Evolutionary conservation across 1,140 invertebrate genomes (phyloP).

Genomic region (Oryzaephilus surinamensis): DNA sequence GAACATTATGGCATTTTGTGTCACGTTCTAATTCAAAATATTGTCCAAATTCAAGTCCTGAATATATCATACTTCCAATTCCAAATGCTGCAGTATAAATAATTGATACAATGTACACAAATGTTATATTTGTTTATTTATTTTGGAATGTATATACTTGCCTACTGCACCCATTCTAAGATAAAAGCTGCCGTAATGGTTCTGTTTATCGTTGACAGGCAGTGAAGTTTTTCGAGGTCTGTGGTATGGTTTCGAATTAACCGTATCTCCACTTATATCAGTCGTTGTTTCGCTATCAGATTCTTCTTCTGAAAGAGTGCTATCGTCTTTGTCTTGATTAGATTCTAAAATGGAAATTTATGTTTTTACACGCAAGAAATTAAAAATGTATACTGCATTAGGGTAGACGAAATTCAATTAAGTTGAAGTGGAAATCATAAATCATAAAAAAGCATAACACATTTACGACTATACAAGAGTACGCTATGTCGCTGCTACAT

Average conservation of each 20-base stretch:
- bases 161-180: constrained; percentile 85
- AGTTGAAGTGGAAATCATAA: neutral
- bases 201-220: constrained; percentile 42
- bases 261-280: constrained; percentile 39
- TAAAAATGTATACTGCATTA: too few species aligned
- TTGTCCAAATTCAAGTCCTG: constrained; percentile 86
- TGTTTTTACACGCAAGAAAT: too few species aligned
- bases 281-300: constrained; percentile 26
- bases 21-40: constrained; percentile 82
- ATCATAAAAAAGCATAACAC: neutral
- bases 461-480: neutral
- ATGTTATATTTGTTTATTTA: too few species aligned
- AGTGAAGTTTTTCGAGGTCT: constrained; percentile 41
- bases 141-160: constrained; percentile 46
- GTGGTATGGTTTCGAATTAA: constrained; percentile 41
- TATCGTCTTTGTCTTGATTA: constrained; percentile 12
- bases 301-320: constrained; percentile 27
- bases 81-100: constrained; percentile 61
- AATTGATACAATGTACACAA: neutral
- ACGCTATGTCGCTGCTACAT: neutral
- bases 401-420: too few species aligned
- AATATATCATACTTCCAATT: constrained; percentile 77
- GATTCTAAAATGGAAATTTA: constrained; percentile 14
- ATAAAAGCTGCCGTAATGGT: constrained; percentile 87
- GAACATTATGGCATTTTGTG: constrained; percentile 67